Conservation (phyloP, 2,888 invertebrate species). For the Silvanus unidentatus region DNA sequence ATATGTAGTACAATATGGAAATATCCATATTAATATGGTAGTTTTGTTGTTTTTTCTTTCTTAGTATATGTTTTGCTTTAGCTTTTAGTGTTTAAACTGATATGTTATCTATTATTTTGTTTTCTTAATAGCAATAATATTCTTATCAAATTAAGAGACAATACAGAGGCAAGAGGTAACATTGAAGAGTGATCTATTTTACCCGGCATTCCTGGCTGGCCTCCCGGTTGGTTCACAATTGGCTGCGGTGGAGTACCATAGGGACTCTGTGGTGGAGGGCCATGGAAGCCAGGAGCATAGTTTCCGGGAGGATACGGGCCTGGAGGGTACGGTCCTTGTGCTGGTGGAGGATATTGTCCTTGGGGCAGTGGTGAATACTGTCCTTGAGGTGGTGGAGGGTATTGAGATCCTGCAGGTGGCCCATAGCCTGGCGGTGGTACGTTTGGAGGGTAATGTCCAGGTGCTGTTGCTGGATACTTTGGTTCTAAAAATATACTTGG, state of each 20-base stretch:
- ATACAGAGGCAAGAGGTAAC: no score
- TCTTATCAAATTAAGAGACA: no score
- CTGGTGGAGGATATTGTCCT: conserved; percentile 24
- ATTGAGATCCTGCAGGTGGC: conserved; percentile 25
- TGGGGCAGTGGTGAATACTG: conserved; percentile 34
- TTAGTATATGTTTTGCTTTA: no score
- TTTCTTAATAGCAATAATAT: no score
- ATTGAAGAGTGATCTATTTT: no score
- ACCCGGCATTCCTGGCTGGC: conserved; percentile 20
- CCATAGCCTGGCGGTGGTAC: conserved; percentile 25
- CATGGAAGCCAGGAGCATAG: conserved; percentile 31
- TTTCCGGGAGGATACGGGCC: conserved; percentile 24
- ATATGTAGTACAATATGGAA: no score
- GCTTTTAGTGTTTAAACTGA: no score
- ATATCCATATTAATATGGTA: no score
- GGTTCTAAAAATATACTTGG: no score
- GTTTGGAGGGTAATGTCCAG: conserved; percentile 27
- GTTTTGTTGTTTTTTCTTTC: no score
- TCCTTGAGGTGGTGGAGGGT: conserved; percentile 15
- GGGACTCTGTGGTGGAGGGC: conserved; percentile 26
- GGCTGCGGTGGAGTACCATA: conserved; percentile 20
- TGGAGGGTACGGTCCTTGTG: conserved; percentile 22
- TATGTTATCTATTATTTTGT: no score
- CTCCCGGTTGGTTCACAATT: conserved; percentile 35
- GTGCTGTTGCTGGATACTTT: conserved; percentile 17